phyloP scores from a whole-genome alignment of 2,888 invertebrate genomes.

The Cantharis lateralis region DNA sequence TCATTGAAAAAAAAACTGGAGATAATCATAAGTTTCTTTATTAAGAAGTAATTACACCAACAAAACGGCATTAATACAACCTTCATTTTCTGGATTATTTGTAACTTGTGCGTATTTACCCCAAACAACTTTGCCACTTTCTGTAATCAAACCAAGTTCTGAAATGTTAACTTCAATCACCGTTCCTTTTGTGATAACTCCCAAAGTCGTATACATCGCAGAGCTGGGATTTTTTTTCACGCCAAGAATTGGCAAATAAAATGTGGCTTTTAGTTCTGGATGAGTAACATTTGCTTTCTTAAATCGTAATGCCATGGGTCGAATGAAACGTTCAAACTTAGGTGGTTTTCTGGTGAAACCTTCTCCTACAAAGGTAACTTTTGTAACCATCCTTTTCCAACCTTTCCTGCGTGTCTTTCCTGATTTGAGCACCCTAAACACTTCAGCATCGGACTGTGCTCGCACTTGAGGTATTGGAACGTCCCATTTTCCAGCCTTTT shows the following conservation, averaged over 20 bases:
- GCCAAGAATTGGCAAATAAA: constrained; percentile 95
- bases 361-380: constrained; percentile 97
- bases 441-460: constrained; percentile 95
- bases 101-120: constrained; percentile 99
- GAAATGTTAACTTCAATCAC: constrained; percentile 98
- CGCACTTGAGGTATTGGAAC: constrained; percentile 98
- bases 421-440: constrained; percentile 88
- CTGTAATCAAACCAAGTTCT: constrained; percentile 97
- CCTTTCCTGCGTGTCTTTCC: constrained; percentile 94
- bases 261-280: constrained; percentile 98
- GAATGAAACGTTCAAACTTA: constrained; percentile 96
- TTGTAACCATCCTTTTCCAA: constrained; percentile 99
- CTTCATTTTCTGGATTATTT: constrained; percentile 99
- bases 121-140: constrained; percentile 99
- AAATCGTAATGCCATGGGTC: constrained; percentile 95
- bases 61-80: constrained; percentile 97
- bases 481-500: constrained; percentile 99
- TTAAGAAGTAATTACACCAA: constrained; percentile 64
- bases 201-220: constrained; percentile 93
- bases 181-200: constrained; percentile 98
- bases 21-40: background rate
- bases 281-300: constrained; percentile 99
- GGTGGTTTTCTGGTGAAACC: constrained; percentile 98
- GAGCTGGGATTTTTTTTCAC: constrained; percentile 99
- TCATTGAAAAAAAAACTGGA: background rate